Conservation (phyloP, 2,797 vertebrate species). For the Aythya fuligula region DNA sequence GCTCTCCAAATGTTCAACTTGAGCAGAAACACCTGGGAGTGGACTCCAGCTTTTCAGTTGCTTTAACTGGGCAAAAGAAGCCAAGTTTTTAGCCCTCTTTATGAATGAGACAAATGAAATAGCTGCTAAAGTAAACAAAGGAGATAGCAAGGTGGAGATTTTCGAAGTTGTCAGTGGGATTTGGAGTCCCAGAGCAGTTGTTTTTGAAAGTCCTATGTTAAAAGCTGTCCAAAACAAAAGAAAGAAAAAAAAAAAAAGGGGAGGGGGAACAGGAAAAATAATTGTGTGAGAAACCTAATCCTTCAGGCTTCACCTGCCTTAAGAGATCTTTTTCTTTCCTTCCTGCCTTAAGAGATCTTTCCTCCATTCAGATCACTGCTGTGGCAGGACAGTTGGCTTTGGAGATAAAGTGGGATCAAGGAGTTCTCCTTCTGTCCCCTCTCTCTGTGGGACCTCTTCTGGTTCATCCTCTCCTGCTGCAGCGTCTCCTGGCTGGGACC, state of each 20-base stretch:
- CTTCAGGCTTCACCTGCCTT: neutral
- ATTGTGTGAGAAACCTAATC: neutral
- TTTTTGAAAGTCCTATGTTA: neutral
- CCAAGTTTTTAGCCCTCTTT: constrained; percentile 54
- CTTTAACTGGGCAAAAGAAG: constrained; percentile 3
- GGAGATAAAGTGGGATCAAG: neutral
- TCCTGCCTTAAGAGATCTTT: neutral
- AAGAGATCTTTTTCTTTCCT: neutral
- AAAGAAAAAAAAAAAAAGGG: neutral
- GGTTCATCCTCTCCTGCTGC: neutral
- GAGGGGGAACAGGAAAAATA: neutral
- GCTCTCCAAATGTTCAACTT: neutral
- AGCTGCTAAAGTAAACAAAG: constrained; percentile 25
- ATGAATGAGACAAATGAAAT: constrained; percentile 50
- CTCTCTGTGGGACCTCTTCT: neutral
- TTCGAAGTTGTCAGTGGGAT: neutral
- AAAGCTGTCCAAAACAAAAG: neutral
- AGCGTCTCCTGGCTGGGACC: neutral
- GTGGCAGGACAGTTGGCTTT: neutral
- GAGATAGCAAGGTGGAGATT: neutral
- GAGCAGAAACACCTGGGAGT: constrained; percentile 26
- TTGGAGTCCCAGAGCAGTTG: neutral
- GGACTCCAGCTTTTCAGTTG: neutral
- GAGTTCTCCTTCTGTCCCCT: neutral
- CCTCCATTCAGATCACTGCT: neutral